Conservation (phyloP, 1,140 invertebrate genomes). For the Drosophila arizonae region DNA sequence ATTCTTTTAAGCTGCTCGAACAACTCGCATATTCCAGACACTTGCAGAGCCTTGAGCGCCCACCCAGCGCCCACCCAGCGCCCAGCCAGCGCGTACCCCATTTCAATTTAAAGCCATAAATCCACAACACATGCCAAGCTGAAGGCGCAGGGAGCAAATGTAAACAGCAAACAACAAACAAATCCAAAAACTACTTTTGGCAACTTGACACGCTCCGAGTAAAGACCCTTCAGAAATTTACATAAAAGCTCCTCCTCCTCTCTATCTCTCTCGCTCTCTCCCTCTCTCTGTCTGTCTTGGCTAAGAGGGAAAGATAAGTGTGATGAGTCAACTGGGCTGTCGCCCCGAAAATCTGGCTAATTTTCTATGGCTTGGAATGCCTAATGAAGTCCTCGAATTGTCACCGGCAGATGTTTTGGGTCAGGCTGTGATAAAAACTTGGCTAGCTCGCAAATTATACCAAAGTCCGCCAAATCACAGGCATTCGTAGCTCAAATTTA, state of each 20-base stretch:
- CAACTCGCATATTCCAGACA: conserved; percentile 29
- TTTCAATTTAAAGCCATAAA: conserved; percentile 67
- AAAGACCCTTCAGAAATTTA: conserved; percentile 38
- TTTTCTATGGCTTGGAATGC: conserved; percentile 49
- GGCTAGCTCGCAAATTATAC: conserved; percentile 1
- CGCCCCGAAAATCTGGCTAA: conserved; percentile 40
- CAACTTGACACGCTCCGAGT: conserved; percentile 39
- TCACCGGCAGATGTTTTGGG: conserved; percentile 30
- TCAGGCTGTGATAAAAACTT: conserved; percentile 9
- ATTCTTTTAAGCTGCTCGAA: conserved; percentile 57
- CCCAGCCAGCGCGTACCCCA: conserved; percentile 39
- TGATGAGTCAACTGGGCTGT: conserved; percentile 7
- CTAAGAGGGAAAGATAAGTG: background rate
- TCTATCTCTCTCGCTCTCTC: too few relatives aligned
- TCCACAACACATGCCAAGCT: conserved; percentile 57
- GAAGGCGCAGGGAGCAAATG: conserved; percentile 26
- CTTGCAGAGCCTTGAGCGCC: conserved; percentile 58
- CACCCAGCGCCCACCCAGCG: conserved; percentile 36
- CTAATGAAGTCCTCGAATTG: conserved; percentile 49
- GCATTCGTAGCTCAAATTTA: background rate
- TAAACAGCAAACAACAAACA: conserved; percentile 42
- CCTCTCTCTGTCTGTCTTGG: background rate
- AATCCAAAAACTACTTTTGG: conserved; percentile 52
- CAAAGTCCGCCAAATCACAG: background rate
- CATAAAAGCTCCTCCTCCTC: conserved; percentile 29